These are phyloP conservation scores for Blastobasis adustella DNA, from an alignment of 2,888 invertebrate genomes.

Conservation along the genomic window DNA sequence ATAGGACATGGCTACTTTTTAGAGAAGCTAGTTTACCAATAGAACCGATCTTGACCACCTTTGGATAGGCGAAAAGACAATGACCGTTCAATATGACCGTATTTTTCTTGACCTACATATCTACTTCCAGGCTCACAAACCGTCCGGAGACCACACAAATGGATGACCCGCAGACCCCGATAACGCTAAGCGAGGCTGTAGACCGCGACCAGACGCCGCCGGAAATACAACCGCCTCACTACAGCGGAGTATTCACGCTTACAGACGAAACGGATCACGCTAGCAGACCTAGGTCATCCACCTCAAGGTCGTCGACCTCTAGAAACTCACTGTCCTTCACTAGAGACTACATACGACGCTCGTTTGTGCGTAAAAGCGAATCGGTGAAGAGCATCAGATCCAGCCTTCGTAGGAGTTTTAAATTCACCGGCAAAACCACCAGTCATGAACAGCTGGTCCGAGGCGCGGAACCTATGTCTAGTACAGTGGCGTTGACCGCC, in stretches of 20 bases:
- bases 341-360: conserved; percentile 49
- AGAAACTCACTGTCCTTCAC: conserved; percentile 49
- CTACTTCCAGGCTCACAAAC: too few relatives aligned
- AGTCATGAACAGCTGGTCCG: conserved; percentile 77
- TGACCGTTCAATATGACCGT: too few relatives aligned
- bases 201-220: conserved; percentile 39
- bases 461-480: conserved; percentile 76
- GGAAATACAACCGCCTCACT: conserved; percentile 29
- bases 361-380: conserved; percentile 59
- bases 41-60: too few relatives aligned
- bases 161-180: conserved; percentile 53
- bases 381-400: conserved; percentile 60
- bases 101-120: too few relatives aligned
- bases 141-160: conserved; percentile 32
- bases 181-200: conserved; percentile 58
- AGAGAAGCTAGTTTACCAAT: too few relatives aligned
- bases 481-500: conserved; percentile 63
- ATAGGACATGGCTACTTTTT: too few relatives aligned
- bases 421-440: conserved; percentile 55
- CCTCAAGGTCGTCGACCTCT: conserved; percentile 44
- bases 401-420: conserved; percentile 56
- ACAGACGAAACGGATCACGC: conserved; percentile 47
- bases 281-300: conserved; percentile 29
- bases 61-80: too few relatives aligned
- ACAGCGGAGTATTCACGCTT: conserved; percentile 36